Evolutionary conservation across 2,113 vertebrate genomes (phyloP).

Genomic region (Melanerpes formicivorus): DNA sequence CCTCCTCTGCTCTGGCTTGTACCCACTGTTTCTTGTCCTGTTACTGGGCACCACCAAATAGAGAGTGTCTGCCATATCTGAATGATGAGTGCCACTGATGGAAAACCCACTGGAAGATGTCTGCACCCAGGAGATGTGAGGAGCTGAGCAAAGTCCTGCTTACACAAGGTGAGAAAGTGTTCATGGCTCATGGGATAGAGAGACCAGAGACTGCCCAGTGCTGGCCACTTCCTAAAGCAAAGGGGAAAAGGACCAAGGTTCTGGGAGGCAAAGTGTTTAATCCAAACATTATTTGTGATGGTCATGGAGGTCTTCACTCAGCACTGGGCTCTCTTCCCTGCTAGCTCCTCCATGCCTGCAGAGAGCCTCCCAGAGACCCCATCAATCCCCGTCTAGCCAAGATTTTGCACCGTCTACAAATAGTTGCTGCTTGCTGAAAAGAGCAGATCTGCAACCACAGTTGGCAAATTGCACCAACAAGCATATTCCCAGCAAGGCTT

Average conservation of each 20-base stretch:
- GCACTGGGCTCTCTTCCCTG: neutral
- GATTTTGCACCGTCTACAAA: conserved; percentile 57
- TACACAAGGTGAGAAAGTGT: fast-evolving
- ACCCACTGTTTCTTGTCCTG: too few species aligned
- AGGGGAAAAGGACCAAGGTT: fast-evolving
- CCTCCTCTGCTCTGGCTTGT: too few species aligned
- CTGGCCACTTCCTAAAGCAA: neutral
- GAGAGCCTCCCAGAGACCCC: neutral
- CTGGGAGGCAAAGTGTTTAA: neutral
- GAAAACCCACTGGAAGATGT: neutral
- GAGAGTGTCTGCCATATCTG: neutral
- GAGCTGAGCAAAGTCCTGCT: neutral
- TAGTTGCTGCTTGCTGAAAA: conserved; percentile 59
- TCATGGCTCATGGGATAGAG: fast-evolving
- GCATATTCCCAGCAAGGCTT: conserved; percentile 65
- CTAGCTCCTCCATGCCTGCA: neutral
- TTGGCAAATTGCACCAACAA: conserved; percentile 72
- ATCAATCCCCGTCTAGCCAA: fast-evolving
- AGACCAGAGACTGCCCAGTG: neutral
- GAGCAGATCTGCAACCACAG: conserved; percentile 67
- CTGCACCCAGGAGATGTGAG: neutral
- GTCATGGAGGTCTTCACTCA: neutral
- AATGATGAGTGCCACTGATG: neutral
- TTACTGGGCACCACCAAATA: too few species aligned
- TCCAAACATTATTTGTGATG: neutral